A percentile compares a stretch with the other conserved stretches of the same genome.
phyloP scores from a whole-genome alignment of 2,888 invertebrate species.

The Meandrusa payeni region DNA sequence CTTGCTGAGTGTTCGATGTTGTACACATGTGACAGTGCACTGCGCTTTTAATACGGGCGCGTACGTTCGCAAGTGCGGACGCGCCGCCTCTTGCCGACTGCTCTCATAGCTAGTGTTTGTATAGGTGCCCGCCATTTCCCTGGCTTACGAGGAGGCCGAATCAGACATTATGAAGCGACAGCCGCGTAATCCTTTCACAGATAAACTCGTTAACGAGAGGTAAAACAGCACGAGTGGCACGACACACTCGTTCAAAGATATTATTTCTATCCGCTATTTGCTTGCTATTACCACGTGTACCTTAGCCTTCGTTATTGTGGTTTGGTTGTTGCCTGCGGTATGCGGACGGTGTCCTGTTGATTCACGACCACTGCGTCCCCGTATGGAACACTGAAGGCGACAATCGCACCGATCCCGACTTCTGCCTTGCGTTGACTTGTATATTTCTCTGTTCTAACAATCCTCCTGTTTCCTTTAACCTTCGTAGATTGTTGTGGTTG shows the following conservation, averaged over 20 bases:
- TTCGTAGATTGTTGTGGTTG: slow-evolving; percentile 65
- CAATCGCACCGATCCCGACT: slow-evolving; percentile 72
- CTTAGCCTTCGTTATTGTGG: slow-evolving; percentile 70
- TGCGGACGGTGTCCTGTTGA: slow-evolving; percentile 56
- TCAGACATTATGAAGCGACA: slow-evolving; percentile 99
- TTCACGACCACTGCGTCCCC: slow-evolving; percentile 46
- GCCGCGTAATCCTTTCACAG: slow-evolving; percentile 97
- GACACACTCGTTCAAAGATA: slow-evolving; percentile 64
- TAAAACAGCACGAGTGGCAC: slow-evolving; percentile 79
- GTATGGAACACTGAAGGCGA: slow-evolving; percentile 67
- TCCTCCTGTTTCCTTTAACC: slow-evolving; percentile 55
- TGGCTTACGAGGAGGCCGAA: slow-evolving; percentile 99
- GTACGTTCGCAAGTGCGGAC: slow-evolving; percentile 33
- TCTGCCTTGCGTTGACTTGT: slow-evolving; percentile 74
- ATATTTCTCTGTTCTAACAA: slow-evolving; percentile 59
- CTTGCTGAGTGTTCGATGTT: slow-evolving; percentile 71
- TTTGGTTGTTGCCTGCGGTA: slow-evolving; percentile 75
- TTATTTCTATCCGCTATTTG: slow-evolving; percentile 76
- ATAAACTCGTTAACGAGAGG: slow-evolving; percentile 99
- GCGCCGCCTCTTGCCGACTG: slow-evolving; percentile 38
- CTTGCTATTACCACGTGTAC: slow-evolving; percentile 73
- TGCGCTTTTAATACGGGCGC: slow-evolving; percentile 52
- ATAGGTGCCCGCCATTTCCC: slow-evolving; percentile 98
- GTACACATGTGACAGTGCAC: slow-evolving; percentile 66
- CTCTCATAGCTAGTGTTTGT: slow-evolving; percentile 79